phyloP scores from a whole-genome alignment of 2,113 vertebrate genomes.

The Pollachius pollachius region DNA sequence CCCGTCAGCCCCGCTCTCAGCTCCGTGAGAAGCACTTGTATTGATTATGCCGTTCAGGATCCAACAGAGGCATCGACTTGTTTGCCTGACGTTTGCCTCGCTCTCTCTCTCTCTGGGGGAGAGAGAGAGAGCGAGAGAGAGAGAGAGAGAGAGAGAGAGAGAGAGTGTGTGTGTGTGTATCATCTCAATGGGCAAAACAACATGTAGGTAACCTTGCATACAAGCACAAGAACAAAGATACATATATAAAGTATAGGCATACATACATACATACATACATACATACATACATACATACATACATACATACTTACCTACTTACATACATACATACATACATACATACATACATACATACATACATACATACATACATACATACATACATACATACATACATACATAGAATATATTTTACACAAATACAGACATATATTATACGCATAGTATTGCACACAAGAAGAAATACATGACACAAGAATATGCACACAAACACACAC shows the following conservation, averaged over 20 bases:
- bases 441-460: no score
- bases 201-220: slow-evolving; percentile 14
- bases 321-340: background rate
- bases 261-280: background rate
- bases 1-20: slow-evolving; percentile 30
- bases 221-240: no score
- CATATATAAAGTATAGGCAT: no score
- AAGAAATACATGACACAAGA: no score
- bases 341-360: no score
- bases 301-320: background rate
- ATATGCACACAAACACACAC: no score
- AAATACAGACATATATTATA: no score
- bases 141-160: no score
- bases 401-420: no score
- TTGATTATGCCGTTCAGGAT: slow-evolving; percentile 50
- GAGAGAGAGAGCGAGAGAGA: no score
- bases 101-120: no score
- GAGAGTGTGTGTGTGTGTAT: background rate
- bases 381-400: background rate
- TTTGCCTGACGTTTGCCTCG: no score
- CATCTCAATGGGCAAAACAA: slow-evolving; percentile 3
- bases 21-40: slow-evolving; percentile 43
- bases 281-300: background rate
- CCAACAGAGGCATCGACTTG: slow-evolving; percentile 48
- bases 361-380: background rate